These are phyloP conservation scores for Antechinus stuartii DNA, from an alignment of 2,113 vertebrate genomes.

Conservation along the genomic window DNA sequence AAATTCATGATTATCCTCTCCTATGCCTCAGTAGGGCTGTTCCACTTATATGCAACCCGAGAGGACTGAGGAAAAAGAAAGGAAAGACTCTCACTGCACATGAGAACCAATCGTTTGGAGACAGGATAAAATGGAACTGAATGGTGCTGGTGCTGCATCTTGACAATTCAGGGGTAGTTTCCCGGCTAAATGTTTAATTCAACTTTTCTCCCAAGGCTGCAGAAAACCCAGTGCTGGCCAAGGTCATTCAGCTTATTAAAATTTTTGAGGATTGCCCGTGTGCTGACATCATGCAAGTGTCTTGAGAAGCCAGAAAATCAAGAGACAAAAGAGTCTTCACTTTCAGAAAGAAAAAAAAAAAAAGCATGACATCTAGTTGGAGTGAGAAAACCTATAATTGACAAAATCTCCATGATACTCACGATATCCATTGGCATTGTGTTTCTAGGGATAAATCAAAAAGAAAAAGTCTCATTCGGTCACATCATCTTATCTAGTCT, in stretches of 20 bases:
- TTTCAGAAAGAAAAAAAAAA: neutral
- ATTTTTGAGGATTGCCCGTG: accelerated
- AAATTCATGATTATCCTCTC: slow-evolving; percentile 61
- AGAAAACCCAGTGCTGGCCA: neutral
- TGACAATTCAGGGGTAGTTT: neutral
- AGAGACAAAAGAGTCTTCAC: neutral
- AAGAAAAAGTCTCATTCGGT: neutral
- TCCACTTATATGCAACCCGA: neutral
- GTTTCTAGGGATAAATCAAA: neutral
- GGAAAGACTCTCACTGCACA: neutral
- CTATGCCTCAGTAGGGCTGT: neutral
- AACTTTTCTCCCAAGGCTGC: neutral
- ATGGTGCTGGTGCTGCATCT: slow-evolving; percentile 12
- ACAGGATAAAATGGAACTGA: neutral
- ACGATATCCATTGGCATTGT: neutral
- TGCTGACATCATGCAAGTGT: neutral
- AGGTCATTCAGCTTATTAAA: neutral
- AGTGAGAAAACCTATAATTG: neutral
- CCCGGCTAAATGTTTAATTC: slow-evolving; percentile 14
- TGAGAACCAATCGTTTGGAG: neutral
- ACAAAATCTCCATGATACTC: neutral
- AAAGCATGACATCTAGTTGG: neutral
- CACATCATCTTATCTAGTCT: neutral
- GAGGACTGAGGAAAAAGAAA: neutral
- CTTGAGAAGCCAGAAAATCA: neutral